phyloP scores from a whole-genome alignment of 2,797 vertebrate genomes.

The Anabacerthia variegaticeps region DNA sequence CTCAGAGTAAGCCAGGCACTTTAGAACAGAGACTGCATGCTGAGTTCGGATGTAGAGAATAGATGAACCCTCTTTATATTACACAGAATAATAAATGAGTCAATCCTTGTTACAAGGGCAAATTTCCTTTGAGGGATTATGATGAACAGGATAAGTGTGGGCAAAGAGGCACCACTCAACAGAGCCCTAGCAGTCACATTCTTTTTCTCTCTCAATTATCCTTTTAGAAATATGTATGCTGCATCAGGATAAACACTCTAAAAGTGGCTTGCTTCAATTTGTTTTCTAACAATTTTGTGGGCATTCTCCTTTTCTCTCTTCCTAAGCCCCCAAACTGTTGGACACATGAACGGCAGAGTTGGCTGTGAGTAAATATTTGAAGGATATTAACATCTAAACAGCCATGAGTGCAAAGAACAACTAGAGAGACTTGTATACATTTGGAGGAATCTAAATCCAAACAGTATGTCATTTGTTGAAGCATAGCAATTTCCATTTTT shows the following conservation, averaged over 20 bases:
- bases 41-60: background rate
- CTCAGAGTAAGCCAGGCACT: background rate
- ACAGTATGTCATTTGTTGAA: background rate
- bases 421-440: background rate
- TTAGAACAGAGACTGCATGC: background rate
- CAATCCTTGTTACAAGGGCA: slow-evolving; percentile 16
- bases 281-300: background rate
- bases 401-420: background rate
- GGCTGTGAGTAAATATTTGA: background rate
- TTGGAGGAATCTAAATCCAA: background rate
- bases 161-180: background rate
- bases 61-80: background rate
- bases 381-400: background rate
- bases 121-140: slow-evolving; percentile 25
- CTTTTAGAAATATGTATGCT: background rate
- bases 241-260: background rate
- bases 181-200: background rate
- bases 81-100: slow-evolving; percentile 56
- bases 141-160: background rate
- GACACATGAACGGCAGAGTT: background rate
- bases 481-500: background rate
- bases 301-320: background rate
- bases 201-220: background rate
- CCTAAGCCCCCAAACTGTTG: background rate
- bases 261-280: background rate